Evolutionary conservation across 2,888 invertebrate species (phyloP).

Genomic region (Eustalomyia histrio): DNA sequence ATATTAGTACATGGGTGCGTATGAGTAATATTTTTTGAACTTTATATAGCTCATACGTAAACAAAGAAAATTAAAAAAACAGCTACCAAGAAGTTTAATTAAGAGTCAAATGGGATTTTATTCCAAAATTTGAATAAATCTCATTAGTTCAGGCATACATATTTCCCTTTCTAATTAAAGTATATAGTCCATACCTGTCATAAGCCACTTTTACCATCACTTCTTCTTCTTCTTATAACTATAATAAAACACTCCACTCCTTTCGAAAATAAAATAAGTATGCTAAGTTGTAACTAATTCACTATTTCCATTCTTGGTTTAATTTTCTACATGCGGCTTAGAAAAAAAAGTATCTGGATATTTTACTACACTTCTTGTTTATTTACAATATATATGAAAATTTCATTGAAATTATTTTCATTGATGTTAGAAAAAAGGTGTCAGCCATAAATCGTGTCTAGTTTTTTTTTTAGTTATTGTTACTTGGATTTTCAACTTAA

Average conservation of each 20-base stretch:
- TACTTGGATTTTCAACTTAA: slow-evolving; percentile 13
- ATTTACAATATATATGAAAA: slow-evolving; percentile 21
- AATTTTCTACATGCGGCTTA: slow-evolving; percentile 25
- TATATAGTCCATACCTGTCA: neutral
- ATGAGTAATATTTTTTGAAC: no score
- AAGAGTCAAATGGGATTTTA: no score
- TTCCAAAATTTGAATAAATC: no score
- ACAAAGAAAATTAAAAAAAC: no score
- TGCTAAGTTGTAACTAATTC: slow-evolving; percentile 31
- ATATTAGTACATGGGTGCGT: no score
- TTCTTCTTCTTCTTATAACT: neutral
- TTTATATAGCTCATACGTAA: no score
- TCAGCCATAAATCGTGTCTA: slow-evolving; percentile 68
- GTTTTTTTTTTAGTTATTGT: slow-evolving; percentile 27
- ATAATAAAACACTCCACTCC: slow-evolving; percentile 7
- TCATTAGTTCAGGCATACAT: no score
- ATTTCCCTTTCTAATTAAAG: no score
- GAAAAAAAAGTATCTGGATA: slow-evolving; percentile 14
- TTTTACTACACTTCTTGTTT: slow-evolving; percentile 28
- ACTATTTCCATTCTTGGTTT: slow-evolving; percentile 12
- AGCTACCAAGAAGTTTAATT: no score
- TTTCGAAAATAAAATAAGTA: slow-evolving; percentile 1
- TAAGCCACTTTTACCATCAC: neutral
- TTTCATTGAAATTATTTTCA: slow-evolving; percentile 54
- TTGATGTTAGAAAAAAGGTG: slow-evolving; percentile 64